A percentile compares a stretch with the other conserved stretches of the same genome.
Conservation (phyloP, 2,888 invertebrate genomes). For the Thecocarcelia acutangulata region DNA sequence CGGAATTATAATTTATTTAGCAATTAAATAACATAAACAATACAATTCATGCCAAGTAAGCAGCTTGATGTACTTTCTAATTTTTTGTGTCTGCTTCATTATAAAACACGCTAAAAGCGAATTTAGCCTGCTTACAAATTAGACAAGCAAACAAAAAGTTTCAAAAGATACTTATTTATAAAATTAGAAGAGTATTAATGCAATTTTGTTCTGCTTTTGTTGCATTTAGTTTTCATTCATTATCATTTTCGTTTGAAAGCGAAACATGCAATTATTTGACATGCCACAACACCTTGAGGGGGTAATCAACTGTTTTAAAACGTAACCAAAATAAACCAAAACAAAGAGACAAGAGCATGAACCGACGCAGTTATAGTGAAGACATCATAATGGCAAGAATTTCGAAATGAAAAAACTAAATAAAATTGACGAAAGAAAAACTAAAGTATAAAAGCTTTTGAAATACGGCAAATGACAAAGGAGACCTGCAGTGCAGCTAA, state of each 20-base stretch:
- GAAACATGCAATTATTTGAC: slow-evolving; percentile 62
- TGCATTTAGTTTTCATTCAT: background rate
- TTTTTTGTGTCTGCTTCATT: background rate
- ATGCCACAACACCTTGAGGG: slow-evolving; percentile 62
- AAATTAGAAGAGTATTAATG: slow-evolving; percentile 50
- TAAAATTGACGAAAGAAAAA: slow-evolving; percentile 11
- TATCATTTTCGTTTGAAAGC: background rate
- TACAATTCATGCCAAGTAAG: slow-evolving; percentile 31
- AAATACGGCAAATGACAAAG: slow-evolving; percentile 48
- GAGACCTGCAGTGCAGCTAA: slow-evolving; percentile 66
- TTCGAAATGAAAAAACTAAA: background rate
- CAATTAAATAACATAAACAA: slow-evolving; percentile 26
- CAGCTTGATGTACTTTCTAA: background rate
- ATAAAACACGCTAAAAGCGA: slow-evolving; percentile 47
- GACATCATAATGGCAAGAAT: slow-evolving; percentile 18
- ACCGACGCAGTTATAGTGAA: slow-evolving; percentile 36
- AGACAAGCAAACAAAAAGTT: slow-evolving; percentile 15
- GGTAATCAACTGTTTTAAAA: slow-evolving; percentile 56
- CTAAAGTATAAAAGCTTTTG: background rate
- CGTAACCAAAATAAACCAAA: slow-evolving; percentile 28
- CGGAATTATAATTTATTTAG: slow-evolving; percentile 10
- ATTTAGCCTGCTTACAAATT: slow-evolving; percentile 36
- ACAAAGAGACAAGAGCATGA: slow-evolving; percentile 22
- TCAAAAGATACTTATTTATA: slow-evolving; percentile 24
- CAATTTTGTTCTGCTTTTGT: slow-evolving; percentile 4